These are phyloP conservation scores for Porites lobata DNA, from an alignment of 92 coral and sea anemone genomes.

Conservation along the genomic window DNA sequence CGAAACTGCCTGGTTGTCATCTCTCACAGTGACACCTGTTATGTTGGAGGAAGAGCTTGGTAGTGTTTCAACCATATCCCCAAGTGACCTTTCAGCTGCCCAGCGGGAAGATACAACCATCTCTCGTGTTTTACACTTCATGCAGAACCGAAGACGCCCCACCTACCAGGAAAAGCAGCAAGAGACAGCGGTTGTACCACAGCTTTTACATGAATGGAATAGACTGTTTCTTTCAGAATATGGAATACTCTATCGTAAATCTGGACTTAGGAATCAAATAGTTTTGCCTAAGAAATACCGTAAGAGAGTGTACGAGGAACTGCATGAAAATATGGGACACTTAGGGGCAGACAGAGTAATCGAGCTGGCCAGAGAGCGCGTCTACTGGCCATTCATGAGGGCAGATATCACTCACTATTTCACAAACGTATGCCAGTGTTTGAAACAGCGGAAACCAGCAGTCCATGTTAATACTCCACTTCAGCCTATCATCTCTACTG, in stretches of 20 bases:
- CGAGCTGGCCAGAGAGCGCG: conserved; percentile 24
- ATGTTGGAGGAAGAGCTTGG: too few species aligned
- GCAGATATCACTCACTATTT: too few species aligned
- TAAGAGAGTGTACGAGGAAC: conserved; percentile 16
- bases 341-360: conserved; percentile 47
- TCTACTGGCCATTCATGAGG: too few species aligned
- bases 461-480: too few species aligned
- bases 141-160: neutral
- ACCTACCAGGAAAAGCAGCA: conserved; percentile 26
- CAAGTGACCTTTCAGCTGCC: too few species aligned
- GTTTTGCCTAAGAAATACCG: conserved; percentile 32
- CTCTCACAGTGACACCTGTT: too few species aligned
- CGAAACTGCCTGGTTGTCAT: too few species aligned
- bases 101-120: too few species aligned
- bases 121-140: neutral
- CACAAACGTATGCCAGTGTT: too few species aligned
- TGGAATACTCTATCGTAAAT: conserved; percentile 21
- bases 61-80: too few species aligned
- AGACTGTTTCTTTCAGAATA: conserved; percentile 24
- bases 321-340: neutral
- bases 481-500: too few species aligned
- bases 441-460: too few species aligned
- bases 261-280: conserved; percentile 3
- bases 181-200: conserved; percentile 15
- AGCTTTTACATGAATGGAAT: neutral